Evolutionary conservation across 2,888 invertebrate genomes (phyloP), one percentile per base, ranked within the genome.

Genomic region (Temnothorax ravouxi): DNA sequence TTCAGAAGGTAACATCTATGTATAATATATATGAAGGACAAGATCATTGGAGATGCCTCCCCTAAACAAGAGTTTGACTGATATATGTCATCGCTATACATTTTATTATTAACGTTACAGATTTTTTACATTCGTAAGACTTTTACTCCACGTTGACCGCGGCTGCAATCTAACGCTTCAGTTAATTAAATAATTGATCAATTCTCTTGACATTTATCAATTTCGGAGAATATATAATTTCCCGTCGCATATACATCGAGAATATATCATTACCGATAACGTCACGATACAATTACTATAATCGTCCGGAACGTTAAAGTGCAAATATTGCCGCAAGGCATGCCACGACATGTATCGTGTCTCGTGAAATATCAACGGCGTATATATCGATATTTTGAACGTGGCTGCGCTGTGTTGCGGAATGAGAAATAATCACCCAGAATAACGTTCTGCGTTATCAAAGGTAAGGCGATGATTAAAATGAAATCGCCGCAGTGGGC

Each of bases 321-420:
- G 38, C 72, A 56, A 72, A 54, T 74, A 79, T 72, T 47, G 74
- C 74, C 47, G 79, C 74, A 34, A 79, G 74, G 44, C 18, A 34
- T 79, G 6, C 29, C 21, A 5, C 21, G 59, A 66, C 47, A 72
- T n/a, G 47, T 72, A 59, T 5, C 44, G 29, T 44, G 52, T 66
- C 41, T 77, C 41, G 44, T 29, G 44, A 77, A 77, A 77, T 77
- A 77, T 54, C 69, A 44, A 29, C 38, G 29, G 18, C 25, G 8
- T 52, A 52, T 13, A 50, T 34, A 56, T 79, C 56, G 21, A 29
- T 18, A 15, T 15, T 13, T 66, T 18, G 15, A 47, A 38, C 25
- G 47, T 13, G 21, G 6, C 34, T 21, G 59, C 47, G 59, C 59
- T 6, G 18, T 6, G 21, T 59, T 50, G 56, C 59, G 11, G 18